Conservation (phyloP, 2,113 vertebrate species). For the Chiloscyllium plagiosum region DNA sequence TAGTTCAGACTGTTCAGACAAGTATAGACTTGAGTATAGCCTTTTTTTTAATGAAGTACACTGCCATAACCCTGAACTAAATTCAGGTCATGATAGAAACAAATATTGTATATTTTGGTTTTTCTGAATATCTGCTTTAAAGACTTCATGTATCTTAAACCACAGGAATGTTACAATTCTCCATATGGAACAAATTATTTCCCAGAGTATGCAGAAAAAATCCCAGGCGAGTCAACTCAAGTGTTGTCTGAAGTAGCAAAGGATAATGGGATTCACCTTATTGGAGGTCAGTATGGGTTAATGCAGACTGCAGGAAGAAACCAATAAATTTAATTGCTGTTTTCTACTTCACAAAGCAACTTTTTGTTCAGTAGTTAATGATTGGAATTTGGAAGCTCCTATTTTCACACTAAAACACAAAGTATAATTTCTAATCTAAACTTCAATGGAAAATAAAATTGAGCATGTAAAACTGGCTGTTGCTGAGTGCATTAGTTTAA, state of each 20-base stretch:
- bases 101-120: neutral
- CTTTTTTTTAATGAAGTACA: neutral
- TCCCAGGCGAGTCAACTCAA: constrained; percentile 81
- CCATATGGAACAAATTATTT: constrained; percentile 87
- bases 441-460: neutral
- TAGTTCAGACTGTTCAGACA: neutral
- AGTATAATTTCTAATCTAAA: neutral
- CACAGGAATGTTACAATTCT: constrained; percentile 93
- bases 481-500: neutral
- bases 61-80: neutral
- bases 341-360: neutral
- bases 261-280: constrained; percentile 74
- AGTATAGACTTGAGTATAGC: neutral
- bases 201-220: constrained; percentile 77
- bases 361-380: neutral
- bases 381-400: neutral
- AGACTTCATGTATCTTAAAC: constrained; percentile 28
- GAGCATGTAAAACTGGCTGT: neutral
- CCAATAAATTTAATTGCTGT: neutral
- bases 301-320: neutral
- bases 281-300: constrained; percentile 71
- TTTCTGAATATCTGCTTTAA: neutral
- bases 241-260: constrained; percentile 78
- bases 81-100: neutral
- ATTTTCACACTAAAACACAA: neutral